phyloP scores from a whole-genome alignment of 2,113 vertebrate genomes.

The Fregetta grallaria region DNA sequence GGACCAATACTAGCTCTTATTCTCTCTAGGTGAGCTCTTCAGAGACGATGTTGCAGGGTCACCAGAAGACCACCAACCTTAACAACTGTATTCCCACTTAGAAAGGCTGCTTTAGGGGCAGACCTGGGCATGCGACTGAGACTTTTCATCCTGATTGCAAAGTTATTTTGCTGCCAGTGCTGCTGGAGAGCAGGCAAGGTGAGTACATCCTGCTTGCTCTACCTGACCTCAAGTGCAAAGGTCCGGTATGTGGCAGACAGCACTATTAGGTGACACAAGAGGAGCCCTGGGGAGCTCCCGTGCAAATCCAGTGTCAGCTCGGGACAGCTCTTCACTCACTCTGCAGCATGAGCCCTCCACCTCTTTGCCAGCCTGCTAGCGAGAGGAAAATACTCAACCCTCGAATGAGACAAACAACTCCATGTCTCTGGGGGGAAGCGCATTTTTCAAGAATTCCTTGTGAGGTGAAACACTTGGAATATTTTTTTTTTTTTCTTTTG shows the following conservation, averaged over 20 bases:
- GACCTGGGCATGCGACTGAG: not conserved
- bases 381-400: not conserved
- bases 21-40: not conserved
- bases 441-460: slow-evolving; percentile 43
- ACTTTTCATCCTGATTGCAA: not conserved
- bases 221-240: not conserved
- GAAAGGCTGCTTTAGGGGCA: not conserved
- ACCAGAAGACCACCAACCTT: not conserved
- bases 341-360: not conserved
- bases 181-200: not conserved
- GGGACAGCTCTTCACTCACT: not conserved
- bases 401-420: not conserved
- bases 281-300: not conserved
- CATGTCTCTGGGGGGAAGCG: not conserved
- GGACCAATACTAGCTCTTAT: not conserved
- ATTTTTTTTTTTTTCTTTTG: not conserved
- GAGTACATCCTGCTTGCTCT: not conserved
- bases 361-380: not conserved
- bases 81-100: not conserved
- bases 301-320: not conserved
- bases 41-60: not conserved
- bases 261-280: not conserved
- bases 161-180: not conserved
- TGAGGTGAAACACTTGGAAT: slow-evolving; percentile 25
- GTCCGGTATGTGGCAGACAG: not conserved